Base-by-base conservation (phyloP, 2,888 invertebrate genomes). In the Cryptops parisi region DNA sequence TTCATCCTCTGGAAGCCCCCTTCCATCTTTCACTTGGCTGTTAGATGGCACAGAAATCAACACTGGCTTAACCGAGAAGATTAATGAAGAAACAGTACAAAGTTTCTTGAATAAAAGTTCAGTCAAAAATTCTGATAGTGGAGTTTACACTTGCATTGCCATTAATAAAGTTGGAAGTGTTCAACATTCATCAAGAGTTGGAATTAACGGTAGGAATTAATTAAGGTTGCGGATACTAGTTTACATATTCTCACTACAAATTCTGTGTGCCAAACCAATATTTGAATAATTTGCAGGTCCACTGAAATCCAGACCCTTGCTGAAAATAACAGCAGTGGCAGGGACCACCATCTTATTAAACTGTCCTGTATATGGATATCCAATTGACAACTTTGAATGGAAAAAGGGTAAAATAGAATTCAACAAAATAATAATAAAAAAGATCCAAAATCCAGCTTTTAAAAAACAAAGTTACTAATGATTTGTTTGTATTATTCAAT, bases 331-430 rank as follows among this genome's bases (percentile, higher is more conserved):
- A 24, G 84, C 84, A 3, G 83, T 85, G 15, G 84, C 84, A 5
- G 83, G 83, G 48, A 81, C 84, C 67, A 77, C 77, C 54, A 72
- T 85, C 60, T 76, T 78, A 52, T 72, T 86, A 54, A 80, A 81
- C 67, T 86, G 86, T 70, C 84, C 84, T 19, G 85, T 84, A 25
- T 82, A 84, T 23, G 86, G 86, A 24, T 84, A 82, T 70, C 85
- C 86, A 22, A 81, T 85, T 58, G 81, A 82, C 62, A 79, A 81
- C 63, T 81, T 85, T 63, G 79, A 80, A 57, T 86, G 86, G 86
- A 82, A 82, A 66, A 77, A 82, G 62, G 78, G 76, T 75, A 62
- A n/a, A n/a, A n/a, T n/a, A n/a, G n/a, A n/a, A n/a, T n/a, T n/a
- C n/a, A n/a, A n/a, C n/a, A n/a, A n/a, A n/a, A n/a, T n/a, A n/a